These are phyloP conservation scores for Catonia carolina DNA, from an alignment of 2,888 invertebrate genomes.

Conservation along the genomic window DNA sequence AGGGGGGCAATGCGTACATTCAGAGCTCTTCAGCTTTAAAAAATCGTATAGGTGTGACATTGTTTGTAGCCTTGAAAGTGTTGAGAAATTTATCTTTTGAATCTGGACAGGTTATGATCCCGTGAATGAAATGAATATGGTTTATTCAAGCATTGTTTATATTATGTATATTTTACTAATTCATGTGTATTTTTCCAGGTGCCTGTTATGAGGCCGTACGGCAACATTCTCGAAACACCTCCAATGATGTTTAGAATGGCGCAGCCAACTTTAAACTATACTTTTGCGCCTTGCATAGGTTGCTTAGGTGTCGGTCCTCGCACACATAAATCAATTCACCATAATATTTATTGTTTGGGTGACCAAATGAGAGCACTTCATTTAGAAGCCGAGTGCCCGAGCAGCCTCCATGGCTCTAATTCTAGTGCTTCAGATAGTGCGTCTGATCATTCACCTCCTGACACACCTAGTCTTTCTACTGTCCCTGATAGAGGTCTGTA, in stretches of 20 bases:
- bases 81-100: too few relatives aligned
- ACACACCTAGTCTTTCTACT: conserved; percentile 42
- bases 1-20: too few relatives aligned
- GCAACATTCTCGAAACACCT: neutral
- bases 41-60: too few relatives aligned
- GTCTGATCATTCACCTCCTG: conserved; percentile 49
- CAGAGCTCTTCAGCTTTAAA: too few relatives aligned
- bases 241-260: neutral
- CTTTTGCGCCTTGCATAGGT: conserved; percentile 13
- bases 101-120: too few relatives aligned
- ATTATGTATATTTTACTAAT: too few relatives aligned
- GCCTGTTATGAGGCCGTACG: neutral
- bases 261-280: neutral
- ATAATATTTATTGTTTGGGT: conserved; percentile 37
- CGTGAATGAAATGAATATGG: too few relatives aligned
- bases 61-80: too few relatives aligned
- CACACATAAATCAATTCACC: neutral
- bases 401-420: conserved; percentile 46
- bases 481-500: conserved; percentile 15
- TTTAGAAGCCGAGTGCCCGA: conserved; percentile 44
- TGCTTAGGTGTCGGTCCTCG: neutral
- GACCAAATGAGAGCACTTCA: conserved; percentile 47
- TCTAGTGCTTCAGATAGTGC: conserved; percentile 43
- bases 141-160: too few relatives aligned
- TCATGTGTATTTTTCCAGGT: too few relatives aligned